Base-by-base conservation (phyloP, 2,888 invertebrate species). In the Luperina testacea region DNA sequence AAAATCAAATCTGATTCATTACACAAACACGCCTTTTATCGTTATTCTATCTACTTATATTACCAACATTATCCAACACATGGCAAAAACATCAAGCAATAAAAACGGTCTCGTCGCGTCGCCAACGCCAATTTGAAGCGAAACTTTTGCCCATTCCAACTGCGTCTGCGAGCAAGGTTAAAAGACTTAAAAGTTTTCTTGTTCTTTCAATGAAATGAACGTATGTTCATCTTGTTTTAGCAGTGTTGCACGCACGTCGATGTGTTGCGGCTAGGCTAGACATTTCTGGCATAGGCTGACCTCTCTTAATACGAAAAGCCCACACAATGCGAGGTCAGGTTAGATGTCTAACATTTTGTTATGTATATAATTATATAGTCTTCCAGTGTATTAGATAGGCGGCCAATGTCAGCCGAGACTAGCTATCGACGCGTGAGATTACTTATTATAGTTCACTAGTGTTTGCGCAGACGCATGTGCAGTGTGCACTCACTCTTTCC, bases 201-300 rank as follows among this genome's bases (percentile, higher is more conserved):
- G 61, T 63, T 17, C 3, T 42, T 74, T 69, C 42, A 71, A 64
- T 64, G 2, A 53, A 73, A 76, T 59, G 17, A n/a, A 78, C 32
- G 13, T 51, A 38, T 59, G 42, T 17, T n/a, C 24, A 45, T 70
- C n/a, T 67, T 69, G 38, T 32, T 74, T 73, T 63, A 59, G 38
- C 11, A 72, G 51, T 69, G 15, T 63, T 65, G 32, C 45, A 65
- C 38, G n/a, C 8, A n/a, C 8, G 24, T 20, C 32, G 7, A 61
- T 1, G 51, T 20, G 13, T n/a, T 5, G 53, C 53, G 20, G 7
- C 53, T 57, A 48, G 27, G 13, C n/a, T 42, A 5, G 7, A 27
- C 0, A 13, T n/a, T 38, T 2, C 27, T 38, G 42, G 51, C 17
- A 8, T 17, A 51, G 27, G 24, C 27, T 42, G 51, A 42, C 5